Evolutionary conservation across 2,113 vertebrate genomes (phyloP), one percentile per base, ranked within the genome.

Genomic region (Siniperca chuatsi): DNA sequence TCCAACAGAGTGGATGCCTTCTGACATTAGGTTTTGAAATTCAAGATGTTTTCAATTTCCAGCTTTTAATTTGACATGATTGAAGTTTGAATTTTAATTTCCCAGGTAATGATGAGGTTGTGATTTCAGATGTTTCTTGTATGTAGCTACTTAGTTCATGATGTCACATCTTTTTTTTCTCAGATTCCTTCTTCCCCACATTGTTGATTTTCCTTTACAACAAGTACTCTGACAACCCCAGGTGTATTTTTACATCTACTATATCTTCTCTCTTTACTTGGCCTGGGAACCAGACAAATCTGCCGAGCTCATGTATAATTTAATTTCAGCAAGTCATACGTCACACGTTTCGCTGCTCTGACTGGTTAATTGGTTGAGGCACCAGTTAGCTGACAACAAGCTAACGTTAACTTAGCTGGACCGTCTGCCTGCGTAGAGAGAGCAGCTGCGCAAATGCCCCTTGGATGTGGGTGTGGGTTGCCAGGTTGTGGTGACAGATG

Each of bases 31-130:
- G 25, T 61, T 61, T 61, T 44, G 1, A 66, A 66, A 44, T 18
- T 52, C 11, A 37, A 57, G 1, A 20, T 67, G n/a, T 23, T 10
- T 15, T 8, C 35, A 67, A 57, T 42, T 65, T 12, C 21, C 10
- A 46, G 1, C 20, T 23, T 67, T 58, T 46, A 44, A 25, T 68
- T 58, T 58, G 48, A 50, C 16, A 18, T 50, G 48, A 50, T 15
- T 48, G 23, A 62, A 50, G 29, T 23, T 62, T 35, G 4, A 75
- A 35, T 61, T 42, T 75, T 75, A 10, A n/a, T 75, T 71, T 55
- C 46, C 16, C 9, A 48, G 42, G 6, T 20, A 33, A 15, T 15
- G 6, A 35, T 23, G 44, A 29, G 29, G 29, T 62, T 54, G 21
- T 65, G 5, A 76, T 33, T 6, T 23, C 52, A 44, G 9, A 35